These are phyloP conservation scores for Drosophila leontia DNA, from an alignment of 1,140 invertebrate species.

Conservation along the genomic window DNA sequence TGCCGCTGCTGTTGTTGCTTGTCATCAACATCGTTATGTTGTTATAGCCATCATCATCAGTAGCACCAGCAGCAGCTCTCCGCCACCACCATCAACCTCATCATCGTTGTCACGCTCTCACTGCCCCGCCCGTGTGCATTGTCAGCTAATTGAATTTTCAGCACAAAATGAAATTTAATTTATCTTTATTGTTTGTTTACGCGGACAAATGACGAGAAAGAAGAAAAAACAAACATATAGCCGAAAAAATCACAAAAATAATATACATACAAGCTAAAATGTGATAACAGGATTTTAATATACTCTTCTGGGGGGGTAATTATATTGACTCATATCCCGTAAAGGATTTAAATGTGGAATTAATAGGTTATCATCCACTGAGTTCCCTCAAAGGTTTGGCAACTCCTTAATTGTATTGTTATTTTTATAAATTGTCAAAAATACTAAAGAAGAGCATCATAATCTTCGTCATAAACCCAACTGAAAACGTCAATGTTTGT, in stretches of 20 bases:
- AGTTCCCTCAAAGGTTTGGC: too few relatives aligned
- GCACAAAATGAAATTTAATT: constrained; percentile 80
- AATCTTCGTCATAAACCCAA: not conserved
- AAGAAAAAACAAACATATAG: constrained; percentile 16
- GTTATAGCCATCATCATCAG: constrained; percentile 72
- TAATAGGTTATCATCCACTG: too few relatives aligned
- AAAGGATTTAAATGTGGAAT: not conserved
- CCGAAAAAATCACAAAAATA: constrained; percentile 32
- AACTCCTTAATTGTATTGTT: too few relatives aligned
- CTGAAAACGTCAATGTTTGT: not conserved
- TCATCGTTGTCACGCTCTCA: constrained; percentile 48
- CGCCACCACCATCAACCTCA: constrained; percentile 1
- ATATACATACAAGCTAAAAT: constrained; percentile 45
- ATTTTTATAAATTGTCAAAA: too few relatives aligned
- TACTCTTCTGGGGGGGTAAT: constrained; percentile 3
- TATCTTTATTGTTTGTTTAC: constrained; percentile 80
- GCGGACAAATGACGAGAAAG: constrained; percentile 61
- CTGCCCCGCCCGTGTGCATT: constrained; percentile 50
- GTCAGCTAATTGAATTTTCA: constrained; percentile 83
- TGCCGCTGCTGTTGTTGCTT: constrained; percentile 50
- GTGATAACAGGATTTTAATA: constrained; percentile 41
- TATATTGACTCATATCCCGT: not conserved
- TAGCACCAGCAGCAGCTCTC: constrained; percentile 2
- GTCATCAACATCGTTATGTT: constrained; percentile 80
- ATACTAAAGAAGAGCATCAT: constrained; percentile 5